phyloP scores from a whole-genome alignment of 92 coral and sea anemone species.

The Phenganax marumi region DNA sequence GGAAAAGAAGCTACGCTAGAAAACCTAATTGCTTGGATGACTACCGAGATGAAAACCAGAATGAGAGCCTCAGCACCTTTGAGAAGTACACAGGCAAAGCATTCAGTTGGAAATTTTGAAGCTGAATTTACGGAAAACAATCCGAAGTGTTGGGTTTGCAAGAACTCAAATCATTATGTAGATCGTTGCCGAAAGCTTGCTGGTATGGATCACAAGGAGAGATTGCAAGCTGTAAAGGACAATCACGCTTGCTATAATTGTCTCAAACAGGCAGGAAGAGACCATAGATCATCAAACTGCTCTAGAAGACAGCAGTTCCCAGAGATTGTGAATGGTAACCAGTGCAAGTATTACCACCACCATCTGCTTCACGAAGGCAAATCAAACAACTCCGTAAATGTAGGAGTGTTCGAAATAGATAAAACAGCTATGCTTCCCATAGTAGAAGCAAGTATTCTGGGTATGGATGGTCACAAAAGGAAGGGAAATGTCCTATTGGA shows the following conservation, averaged over 20 bases:
- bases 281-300: slow-evolving; percentile 48
- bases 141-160: slow-evolving; percentile 1
- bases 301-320: slow-evolving; percentile 46
- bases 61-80: too few relatives aligned
- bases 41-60: too few relatives aligned
- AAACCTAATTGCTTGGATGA: slow-evolving; percentile 39
- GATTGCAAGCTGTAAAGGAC: background rate
- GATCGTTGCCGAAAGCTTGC: too few relatives aligned
- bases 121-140: background rate
- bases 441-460: slow-evolving; percentile 42
- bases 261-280: slow-evolving; percentile 48
- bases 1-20: slow-evolving; percentile 47
- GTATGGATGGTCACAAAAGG: slow-evolving; percentile 44
- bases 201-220: too few relatives aligned
- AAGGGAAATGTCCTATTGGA: slow-evolving; percentile 59
- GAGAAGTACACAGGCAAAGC: too few relatives aligned
- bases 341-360: slow-evolving; percentile 40
- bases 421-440: slow-evolving; percentile 25
- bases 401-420: too few relatives aligned
- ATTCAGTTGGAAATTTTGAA: too few relatives aligned
- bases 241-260: slow-evolving; percentile 59
- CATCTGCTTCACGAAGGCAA: slow-evolving; percentile 50
- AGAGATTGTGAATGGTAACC: slow-evolving; percentile 34
- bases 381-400: background rate
- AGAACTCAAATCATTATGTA: background rate